Base-by-base conservation (phyloP, 2,888 invertebrate genomes). In the Athalia circularis region DNA sequence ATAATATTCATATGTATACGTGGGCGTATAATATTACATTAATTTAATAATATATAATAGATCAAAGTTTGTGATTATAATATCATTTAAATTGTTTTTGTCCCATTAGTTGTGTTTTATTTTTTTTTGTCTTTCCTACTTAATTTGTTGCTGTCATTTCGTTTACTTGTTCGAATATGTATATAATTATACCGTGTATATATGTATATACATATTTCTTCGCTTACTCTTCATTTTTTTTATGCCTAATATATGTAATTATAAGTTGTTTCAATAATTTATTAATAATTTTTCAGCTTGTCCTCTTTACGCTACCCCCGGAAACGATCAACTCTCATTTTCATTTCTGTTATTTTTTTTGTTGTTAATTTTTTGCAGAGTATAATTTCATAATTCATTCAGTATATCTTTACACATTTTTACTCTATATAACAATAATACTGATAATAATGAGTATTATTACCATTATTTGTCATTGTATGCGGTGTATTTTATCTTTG, bases 21-120 rank as follows among this genome's bases (percentile, higher is more conserved):
- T 29, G 29, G 29, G 29, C 29, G 29, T 29, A 29, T 29, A 29
- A 29, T 29, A 29, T 29, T 29, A n/a, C 54, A 54, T 54, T 8
- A 11, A n/a, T 54, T 11, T n/a, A 54, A 29, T 29, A 29, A 29
- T 29, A 29, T 29, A 62, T 48, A 50, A 15, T 62, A 78, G 81
- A 80, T 87, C 85, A 87, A 89, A 89, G 88, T 90, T 90, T 90
- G 87, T 90, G 90, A 90, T 90, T 90, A 90, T 90, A 89, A 90
- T 90, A 29, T 29, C 29, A 29, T 29, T 29, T 29, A 29, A 29
- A 29, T 29, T 29, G 29, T 29, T 29, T 29, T 29, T 29, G 0
- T 29, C 29, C 29, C 29, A 29, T 29, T 29, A 29, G 29, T 29
- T 29, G 29, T 29, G 29, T 29, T 29, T 29, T 2, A 29, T 29